Base-by-base conservation (phyloP, 2,888 invertebrate genomes). In the Latrodectus hesperus region DNA sequence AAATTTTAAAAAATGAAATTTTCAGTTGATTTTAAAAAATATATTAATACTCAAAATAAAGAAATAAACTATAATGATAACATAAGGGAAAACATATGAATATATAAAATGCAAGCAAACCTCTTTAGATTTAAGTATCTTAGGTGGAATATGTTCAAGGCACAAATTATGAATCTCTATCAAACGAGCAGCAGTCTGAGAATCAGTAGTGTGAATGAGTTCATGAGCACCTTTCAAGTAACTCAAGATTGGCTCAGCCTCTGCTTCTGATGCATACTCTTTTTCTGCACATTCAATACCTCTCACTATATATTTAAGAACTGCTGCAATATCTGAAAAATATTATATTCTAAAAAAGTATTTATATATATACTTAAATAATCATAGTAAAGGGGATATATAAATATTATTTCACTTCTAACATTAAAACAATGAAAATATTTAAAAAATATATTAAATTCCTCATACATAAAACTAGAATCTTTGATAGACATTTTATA, bases 101-200 rank as follows among this genome's bases (percentile, higher is more conserved):
- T 38, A 38, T 4, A 38, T 38, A 38, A 38, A 38, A 38, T 38
- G 38, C 38, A 38, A 38, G 38, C 38, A 38, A 38, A 95, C 95
- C 91, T 94, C 93, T 91, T 93, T 93, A 71, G 94, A 93, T 90
- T 95, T 95, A 71, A 95, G 92, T 88, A 95, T 92, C 90, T 94
- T 93, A 9, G 95, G 94, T 80, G 95, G 95, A n/a, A 96, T 93
- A 91, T 95, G 95, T 90, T 95, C 94, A 65, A 95, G 92, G 11
- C 94, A 94, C 74, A 95, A 94, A 74, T 94, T 92, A 89, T 94
- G 92, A 65, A 92, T 92, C 82, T 93, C 92, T 0, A 94, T 92
- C 17, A 95, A 91, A 16, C 91, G 91, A 1, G 94, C 94, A 6
- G 94, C 94, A 60, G 76, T 76, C 55, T 76, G 71, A 65, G 89